Evolutionary conservation across 2,113 vertebrate species (phyloP).

Genomic region (Campylorhamphus procurvoides): DNA sequence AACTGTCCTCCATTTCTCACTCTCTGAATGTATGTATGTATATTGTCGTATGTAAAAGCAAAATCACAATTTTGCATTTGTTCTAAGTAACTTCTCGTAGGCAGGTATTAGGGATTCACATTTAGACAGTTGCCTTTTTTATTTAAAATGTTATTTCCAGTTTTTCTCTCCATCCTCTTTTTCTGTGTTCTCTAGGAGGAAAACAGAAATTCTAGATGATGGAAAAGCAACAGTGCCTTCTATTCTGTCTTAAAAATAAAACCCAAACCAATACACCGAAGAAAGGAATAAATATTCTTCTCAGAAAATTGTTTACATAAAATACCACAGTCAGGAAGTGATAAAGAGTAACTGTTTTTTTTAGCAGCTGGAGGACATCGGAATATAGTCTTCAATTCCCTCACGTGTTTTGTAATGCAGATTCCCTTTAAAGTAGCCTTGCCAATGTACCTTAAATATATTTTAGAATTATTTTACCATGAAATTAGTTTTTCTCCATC

Average conservation of each 20-base stretch:
- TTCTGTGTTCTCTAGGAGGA: neutral
- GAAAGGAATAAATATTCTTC: slow-evolving; percentile 16
- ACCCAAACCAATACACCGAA: neutral
- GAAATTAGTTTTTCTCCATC: slow-evolving; percentile 86
- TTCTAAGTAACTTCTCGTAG: neutral
- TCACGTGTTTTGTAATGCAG: slow-evolving; percentile 77
- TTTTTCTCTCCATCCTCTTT: slow-evolving; percentile 15
- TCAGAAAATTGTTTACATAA: slow-evolving; percentile 69
- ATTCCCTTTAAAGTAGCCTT: slow-evolving; percentile 78
- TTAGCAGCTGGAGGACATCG: slow-evolving; percentile 68
- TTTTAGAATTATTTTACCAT: slow-evolving; percentile 87
- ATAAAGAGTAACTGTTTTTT: slow-evolving; percentile 71
- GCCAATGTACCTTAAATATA: slow-evolving; percentile 79
- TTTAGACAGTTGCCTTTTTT: neutral
- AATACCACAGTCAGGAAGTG: slow-evolving; percentile 28
- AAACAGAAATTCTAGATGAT: slow-evolving; percentile 27
- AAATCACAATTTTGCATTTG: neutral
- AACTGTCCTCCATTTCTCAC: fast-evolving
- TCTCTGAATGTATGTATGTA: neutral
- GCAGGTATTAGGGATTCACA: neutral
- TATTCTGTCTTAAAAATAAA: slow-evolving; percentile 24
- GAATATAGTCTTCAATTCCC: slow-evolving; percentile 73
- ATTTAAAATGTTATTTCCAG: neutral
- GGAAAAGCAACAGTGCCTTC: slow-evolving; percentile 32
- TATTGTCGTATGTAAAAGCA: neutral